Evolutionary conservation across 2,797 vertebrate genomes (phyloP), one percentile per base, ranked within the genome.

Genomic region (Danio choprae): DNA sequence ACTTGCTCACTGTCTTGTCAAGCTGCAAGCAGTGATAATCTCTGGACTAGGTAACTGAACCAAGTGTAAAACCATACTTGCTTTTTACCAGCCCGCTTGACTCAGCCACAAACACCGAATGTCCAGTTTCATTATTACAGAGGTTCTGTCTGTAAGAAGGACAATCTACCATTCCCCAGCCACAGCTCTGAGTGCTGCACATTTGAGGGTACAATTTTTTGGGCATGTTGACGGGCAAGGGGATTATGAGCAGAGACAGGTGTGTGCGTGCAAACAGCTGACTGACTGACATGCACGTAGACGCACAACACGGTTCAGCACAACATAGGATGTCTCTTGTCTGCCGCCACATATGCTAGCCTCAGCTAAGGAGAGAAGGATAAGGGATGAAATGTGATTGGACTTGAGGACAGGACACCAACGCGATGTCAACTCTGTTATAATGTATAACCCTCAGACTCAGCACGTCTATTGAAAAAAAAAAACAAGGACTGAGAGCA

Each of bases 191-290:
- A 71, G 48, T 48, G 69, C 72, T 65, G 46, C 60, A 69, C 38
- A 59, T 77, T 55, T 50, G 77, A 74, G 44, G 58, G 73, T 74
- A 82, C 9, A 40, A 22, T 53, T 71, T 51, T 59, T 56, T 74
- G 58, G 80, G 80, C 69, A 75, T 53, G 69, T 46, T 78, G 89
- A 86, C 86, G 87, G 86, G 87, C 89, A 90, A 89, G 83, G 87
- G 86, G 84, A 63, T 89, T 88, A 87, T 77, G n/a, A 68, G 50
- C 38, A 20, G 46, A 79, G 73, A 80, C 80, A 83, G 74, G 56
- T 12, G 29, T 38, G 70, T 22, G 20, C 10, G 20, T 29, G 59
- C 16, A 55, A 62, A 82, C 63, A 82, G 82, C 82, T 77, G 84
- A 80, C 68, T 62, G 43, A 67, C 62, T 50, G 60, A 55, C 70